A percentile compares a stretch with the other conserved stretches of the same genome.
phyloP scores from a whole-genome alignment of 2,888 invertebrate genomes.

The Apantesis nais region DNA sequence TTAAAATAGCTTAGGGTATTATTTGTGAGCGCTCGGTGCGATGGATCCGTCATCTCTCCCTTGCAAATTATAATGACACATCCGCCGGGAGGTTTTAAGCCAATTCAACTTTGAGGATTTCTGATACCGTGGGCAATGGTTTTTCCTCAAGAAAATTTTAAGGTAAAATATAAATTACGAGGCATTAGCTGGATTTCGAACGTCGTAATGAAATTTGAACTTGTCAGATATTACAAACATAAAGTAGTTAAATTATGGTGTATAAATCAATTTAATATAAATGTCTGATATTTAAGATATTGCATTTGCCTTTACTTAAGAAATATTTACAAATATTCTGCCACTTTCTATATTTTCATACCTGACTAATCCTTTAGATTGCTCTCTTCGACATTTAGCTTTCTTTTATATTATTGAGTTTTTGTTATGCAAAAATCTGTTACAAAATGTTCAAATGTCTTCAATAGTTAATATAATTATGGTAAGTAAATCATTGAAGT shows the following conservation, averaged over 20 bases:
- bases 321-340: too few relatives aligned
- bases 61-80: slow-evolving; percentile 84
- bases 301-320: neutral
- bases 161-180: slow-evolving; percentile 50
- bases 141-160: slow-evolving; percentile 57
- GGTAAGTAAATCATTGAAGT: neutral
- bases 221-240: slow-evolving; percentile 13
- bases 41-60: slow-evolving; percentile 83
- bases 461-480: neutral
- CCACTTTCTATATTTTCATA: neutral
- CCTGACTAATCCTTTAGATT: neutral
- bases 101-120: slow-evolving; percentile 77
- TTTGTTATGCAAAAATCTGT: neutral
- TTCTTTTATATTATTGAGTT: neutral
- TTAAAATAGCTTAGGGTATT: slow-evolving; percentile 85
- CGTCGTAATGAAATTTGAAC: slow-evolving; percentile 23
- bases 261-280: neutral
- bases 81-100: slow-evolving; percentile 81
- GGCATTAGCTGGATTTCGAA: slow-evolving; percentile 26
- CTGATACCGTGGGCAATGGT: slow-evolving; percentile 65
- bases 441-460: neutral
- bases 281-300: neutral
- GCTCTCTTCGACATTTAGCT: neutral
- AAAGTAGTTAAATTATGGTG: slow-evolving; percentile 7
- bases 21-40: slow-evolving; percentile 74